Evolutionary conservation across 1,140 invertebrate genomes (phyloP).

Genomic region (Diplogasteroides magnus): DNA sequence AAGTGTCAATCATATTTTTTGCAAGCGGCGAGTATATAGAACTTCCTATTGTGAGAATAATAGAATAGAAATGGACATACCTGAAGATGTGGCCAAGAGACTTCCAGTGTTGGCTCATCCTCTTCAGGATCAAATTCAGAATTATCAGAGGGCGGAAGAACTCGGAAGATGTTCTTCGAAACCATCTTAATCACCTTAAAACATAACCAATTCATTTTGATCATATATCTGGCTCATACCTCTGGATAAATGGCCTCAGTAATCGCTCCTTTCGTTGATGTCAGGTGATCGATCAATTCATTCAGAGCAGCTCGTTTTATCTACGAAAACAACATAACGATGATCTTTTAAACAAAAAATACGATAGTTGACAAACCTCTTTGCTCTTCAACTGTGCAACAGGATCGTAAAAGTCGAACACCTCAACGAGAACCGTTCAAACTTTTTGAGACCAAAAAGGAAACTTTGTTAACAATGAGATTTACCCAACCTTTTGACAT

Average conservation of each 20-base stretch:
- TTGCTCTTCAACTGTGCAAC: conserved; percentile 57
- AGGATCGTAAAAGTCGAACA: conserved; percentile 60
- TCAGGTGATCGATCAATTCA: conserved; percentile 57
- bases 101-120: conserved; percentile 54
- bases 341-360: conserved; percentile 1
- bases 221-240: not conserved
- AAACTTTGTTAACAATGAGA: no score
- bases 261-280: conserved; percentile 50
- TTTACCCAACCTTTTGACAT: conserved; percentile 62
- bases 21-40: no score
- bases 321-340: conserved; percentile 31
- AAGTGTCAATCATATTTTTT: no score
- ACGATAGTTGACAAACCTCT: conserved; percentile 61
- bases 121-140: conserved; percentile 54
- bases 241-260: conserved; percentile 56
- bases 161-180: conserved; percentile 51
- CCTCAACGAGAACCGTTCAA: no score
- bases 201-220: conserved; percentile 3
- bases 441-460: no score
- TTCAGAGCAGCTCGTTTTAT: conserved; percentile 57
- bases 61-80: conserved; percentile 26
- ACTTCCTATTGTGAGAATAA: not conserved
- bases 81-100: conserved; percentile 54
- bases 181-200: conserved; percentile 55
- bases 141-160: conserved; percentile 52